A percentile compares a stretch with the other conserved stretches of the same genome.
Evolutionary conservation across 2,797 vertebrate species (phyloP).

Genomic region (Enoplosus armatus): DNA sequence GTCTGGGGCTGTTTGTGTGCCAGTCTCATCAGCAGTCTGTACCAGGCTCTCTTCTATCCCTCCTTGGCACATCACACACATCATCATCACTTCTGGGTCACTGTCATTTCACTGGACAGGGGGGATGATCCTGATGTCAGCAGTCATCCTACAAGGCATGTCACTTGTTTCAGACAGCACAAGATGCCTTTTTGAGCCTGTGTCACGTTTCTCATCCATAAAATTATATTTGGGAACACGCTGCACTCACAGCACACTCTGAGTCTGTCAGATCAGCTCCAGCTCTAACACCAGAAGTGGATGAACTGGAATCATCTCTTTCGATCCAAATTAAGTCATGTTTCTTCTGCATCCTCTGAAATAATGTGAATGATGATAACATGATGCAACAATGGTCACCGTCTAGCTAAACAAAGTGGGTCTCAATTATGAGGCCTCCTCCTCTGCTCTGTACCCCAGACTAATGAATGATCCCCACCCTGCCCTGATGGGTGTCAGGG

Average conservation of each 20-base stretch:
- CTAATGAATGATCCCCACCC: constrained; percentile 51
- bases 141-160: constrained; percentile 40
- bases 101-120: constrained; percentile 46
- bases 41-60: constrained; percentile 49
- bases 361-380: constrained; percentile 57
- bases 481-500: constrained; percentile 47
- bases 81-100: constrained; percentile 63
- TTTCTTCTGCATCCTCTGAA: constrained; percentile 30
- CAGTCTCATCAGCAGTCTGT: constrained; percentile 53
- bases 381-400: constrained; percentile 70
- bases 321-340: constrained; percentile 8
- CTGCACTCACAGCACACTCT: not conserved
- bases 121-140: constrained; percentile 54
- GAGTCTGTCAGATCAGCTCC: constrained; percentile 7
- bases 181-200: constrained; percentile 33
- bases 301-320: constrained; percentile 37
- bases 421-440: constrained; percentile 19
- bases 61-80: constrained; percentile 48
- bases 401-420: constrained; percentile 41
- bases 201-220: constrained; percentile 27
- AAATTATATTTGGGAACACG: constrained; percentile 14
- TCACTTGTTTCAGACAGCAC: constrained; percentile 30
- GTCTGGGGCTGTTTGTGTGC: constrained; percentile 11
- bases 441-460: constrained; percentile 26
- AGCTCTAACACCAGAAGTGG: constrained; percentile 31